phyloP scores from a whole-genome alignment of 2,113 vertebrate genomes.

The Platycercus adscitus region DNA sequence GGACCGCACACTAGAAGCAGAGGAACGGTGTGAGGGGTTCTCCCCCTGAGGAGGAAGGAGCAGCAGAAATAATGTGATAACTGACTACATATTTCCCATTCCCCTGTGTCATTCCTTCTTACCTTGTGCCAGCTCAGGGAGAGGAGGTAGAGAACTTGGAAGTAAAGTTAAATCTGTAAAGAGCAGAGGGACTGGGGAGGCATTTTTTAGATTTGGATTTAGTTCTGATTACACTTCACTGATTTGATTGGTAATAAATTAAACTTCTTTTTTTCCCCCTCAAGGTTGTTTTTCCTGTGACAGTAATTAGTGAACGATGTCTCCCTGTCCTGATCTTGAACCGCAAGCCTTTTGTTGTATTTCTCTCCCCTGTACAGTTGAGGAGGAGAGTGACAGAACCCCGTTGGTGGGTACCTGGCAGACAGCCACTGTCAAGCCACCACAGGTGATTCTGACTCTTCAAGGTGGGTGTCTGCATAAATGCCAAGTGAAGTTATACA shows the following conservation, averaged over 20 bases:
- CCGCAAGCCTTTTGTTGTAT: not conserved
- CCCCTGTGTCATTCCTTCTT: not conserved
- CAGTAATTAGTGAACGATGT: not conserved
- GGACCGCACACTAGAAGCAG: not conserved
- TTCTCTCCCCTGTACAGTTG: not conserved
- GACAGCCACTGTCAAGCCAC: not conserved
- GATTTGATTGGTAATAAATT: not conserved
- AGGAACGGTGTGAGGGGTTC: not conserved
- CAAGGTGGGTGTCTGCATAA: not conserved
- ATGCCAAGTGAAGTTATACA: not conserved
- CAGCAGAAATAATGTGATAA: not conserved
- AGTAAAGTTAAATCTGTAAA: not conserved
- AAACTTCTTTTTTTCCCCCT: not conserved
- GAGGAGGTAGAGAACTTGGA: not conserved
- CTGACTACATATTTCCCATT: not conserved
- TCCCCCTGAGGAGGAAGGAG: not conserved
- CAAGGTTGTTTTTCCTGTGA: not conserved
- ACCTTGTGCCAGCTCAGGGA: too few species aligned
- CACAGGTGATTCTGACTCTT: not conserved
- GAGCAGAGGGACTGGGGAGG: fast-evolving
- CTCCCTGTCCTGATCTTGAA: not conserved
- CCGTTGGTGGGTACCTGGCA: not conserved
- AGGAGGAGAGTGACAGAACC: not conserved
- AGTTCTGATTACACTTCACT: not conserved
- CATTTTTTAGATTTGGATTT: not conserved